Conservation (phyloP, 2,888 invertebrate species). For the Cancer borealis region DNA sequence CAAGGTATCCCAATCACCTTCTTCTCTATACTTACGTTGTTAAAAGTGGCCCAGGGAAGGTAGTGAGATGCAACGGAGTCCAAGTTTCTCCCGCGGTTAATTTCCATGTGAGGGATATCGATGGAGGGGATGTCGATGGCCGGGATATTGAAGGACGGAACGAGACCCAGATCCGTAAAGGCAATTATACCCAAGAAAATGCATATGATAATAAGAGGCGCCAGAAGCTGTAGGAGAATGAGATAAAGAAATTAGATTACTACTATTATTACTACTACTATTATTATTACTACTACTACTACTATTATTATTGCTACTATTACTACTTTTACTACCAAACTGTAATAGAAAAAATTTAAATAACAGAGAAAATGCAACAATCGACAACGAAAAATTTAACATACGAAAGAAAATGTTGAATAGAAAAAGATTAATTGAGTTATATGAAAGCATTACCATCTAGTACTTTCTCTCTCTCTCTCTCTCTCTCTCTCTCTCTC, state of each 20-base stretch:
- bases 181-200: conserved; percentile 64
- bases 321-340: not conserved
- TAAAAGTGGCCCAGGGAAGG: conserved; percentile 48
- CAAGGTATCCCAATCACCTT: too few relatives aligned
- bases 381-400: not conserved
- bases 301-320: not conserved
- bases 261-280: not conserved
- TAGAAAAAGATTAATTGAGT: too few relatives aligned
- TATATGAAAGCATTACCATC: too few relatives aligned
- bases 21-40: conserved; percentile 40
- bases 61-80: not conserved
- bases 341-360: not conserved
- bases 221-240: conserved; percentile 44
- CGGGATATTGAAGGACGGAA: conserved; percentile 36
- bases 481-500: too few relatives aligned
- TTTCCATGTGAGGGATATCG: not conserved
- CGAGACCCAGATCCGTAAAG: conserved; percentile 45
- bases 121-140: not conserved
- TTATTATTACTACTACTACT: not conserved
- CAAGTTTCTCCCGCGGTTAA: not conserved
- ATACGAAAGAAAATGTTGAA: not conserved
- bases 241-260: not conserved
- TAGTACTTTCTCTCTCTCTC: too few relatives aligned
- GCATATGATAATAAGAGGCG: conserved; percentile 63
- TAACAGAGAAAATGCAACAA: not conserved